Conservation (phyloP, 1,140 invertebrate genomes). For the Palaemon carinicauda region DNA sequence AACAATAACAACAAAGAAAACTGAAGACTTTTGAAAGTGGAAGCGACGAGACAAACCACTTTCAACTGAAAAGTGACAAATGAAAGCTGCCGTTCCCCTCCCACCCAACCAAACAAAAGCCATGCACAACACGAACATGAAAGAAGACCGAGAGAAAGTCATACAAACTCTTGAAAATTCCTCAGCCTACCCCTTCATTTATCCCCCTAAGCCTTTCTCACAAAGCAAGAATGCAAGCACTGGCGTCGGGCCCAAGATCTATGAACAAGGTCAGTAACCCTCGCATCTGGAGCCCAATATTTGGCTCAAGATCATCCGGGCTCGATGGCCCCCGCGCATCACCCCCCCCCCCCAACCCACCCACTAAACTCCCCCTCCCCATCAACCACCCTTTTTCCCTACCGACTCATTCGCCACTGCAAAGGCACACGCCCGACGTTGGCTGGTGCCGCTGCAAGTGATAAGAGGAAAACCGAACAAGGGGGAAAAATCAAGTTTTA, state of each 20-base stretch:
- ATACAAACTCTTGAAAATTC: no score
- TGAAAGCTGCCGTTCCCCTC: not conserved
- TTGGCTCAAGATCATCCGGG: slow-evolving; percentile 22
- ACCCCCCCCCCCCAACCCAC: not conserved
- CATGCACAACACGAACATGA: no score
- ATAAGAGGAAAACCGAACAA: no score
- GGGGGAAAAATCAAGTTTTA: no score
- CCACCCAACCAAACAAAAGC: no score
- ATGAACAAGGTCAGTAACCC: slow-evolving; percentile 42
- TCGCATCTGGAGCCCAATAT: slow-evolving; percentile 21
- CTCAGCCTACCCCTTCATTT: not conserved
- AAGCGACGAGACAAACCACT: not conserved
- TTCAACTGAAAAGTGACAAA: not conserved
- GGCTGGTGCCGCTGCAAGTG: no score
- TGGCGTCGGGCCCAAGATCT: not conserved
- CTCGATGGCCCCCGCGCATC: not conserved
- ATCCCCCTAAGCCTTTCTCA: not conserved
- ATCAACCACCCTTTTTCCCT: not conserved
- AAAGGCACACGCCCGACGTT: no score
- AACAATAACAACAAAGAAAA: no score
- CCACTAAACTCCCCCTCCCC: not conserved
- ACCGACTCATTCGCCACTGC: not conserved
- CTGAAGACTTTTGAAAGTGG: not conserved
- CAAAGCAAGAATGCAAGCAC: not conserved
- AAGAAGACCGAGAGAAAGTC: no score